Conservation (phyloP, 2,888 invertebrate species). For the Priocnemis perturbator region DNA sequence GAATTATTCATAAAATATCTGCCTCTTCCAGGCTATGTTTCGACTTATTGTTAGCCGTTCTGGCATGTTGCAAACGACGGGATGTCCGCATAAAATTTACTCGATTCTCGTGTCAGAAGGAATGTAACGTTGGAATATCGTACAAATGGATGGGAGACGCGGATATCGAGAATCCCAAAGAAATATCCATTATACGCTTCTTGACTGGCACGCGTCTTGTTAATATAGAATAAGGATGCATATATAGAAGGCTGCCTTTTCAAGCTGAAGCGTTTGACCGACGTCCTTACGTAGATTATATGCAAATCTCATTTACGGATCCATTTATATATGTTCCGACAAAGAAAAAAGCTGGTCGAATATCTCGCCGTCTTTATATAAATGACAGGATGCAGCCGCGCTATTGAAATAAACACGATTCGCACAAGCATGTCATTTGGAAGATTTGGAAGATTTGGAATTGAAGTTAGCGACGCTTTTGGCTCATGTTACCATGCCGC, state of each 20-base stretch:
- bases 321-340: too few relatives aligned
- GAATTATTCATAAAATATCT: constrained; percentile 61
- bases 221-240: constrained; percentile 13
- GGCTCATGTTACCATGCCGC: too few relatives aligned
- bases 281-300: too few relatives aligned
- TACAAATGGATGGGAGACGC: background rate
- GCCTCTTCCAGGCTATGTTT: constrained; percentile 49
- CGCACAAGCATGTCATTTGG: too few relatives aligned
- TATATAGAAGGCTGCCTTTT: background rate
- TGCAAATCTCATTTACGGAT: too few relatives aligned
- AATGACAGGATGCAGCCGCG: too few relatives aligned
- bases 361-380: too few relatives aligned
- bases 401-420: too few relatives aligned
- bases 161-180: constrained; percentile 39
- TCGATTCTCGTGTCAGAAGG: constrained; percentile 33
- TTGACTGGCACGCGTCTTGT: constrained; percentile 34
- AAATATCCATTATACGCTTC: constrained; percentile 19
- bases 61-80: constrained; percentile 51
- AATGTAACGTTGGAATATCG: constrained; percentile 31
- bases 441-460: too few relatives aligned
- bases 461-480: too few relatives aligned
- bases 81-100: constrained; percentile 40
- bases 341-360: too few relatives aligned
- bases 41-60: constrained; percentile 59
- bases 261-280: too few relatives aligned